A percentile compares a stretch with the other conserved stretches of the same genome.
These are phyloP conservation scores for Lacanobia oleracea DNA, from an alignment of 2,888 invertebrate genomes.

Conservation along the genomic window DNA sequence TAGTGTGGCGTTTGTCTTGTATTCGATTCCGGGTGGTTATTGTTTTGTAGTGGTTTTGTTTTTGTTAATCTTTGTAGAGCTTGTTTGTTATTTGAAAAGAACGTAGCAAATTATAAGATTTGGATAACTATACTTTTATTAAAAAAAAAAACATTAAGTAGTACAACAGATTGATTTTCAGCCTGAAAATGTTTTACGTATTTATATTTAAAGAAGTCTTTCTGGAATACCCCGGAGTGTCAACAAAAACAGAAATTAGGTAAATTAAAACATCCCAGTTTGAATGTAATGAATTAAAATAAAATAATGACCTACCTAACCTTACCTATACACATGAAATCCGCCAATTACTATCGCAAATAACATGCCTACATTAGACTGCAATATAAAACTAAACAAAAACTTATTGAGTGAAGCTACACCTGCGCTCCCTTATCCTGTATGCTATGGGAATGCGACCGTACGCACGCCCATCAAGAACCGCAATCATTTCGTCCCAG, in stretches of 20 bases:
- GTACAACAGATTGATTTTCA: not conserved
- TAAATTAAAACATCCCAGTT: not conserved
- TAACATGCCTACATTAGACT: slow-evolving; percentile 13
- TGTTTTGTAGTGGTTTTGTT: not conserved
- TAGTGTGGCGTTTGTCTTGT: slow-evolving; percentile 56
- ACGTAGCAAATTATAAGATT: not conserved
- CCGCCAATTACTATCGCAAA: slow-evolving; percentile 30
- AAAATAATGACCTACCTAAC: not conserved
- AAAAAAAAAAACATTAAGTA: not conserved
- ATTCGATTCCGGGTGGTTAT: slow-evolving; percentile 75
- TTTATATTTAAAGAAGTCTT: not conserved
- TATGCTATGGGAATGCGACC: slow-evolving; percentile 86
- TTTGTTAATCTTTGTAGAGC: not conserved
- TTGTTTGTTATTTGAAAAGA: not conserved
- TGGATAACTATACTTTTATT: not conserved
- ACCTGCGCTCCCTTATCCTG: slow-evolving; percentile 80
- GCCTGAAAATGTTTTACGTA: not conserved
- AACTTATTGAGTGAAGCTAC: slow-evolving; percentile 81
- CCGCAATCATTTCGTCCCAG: slow-evolving; percentile 64
- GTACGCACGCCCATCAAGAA: slow-evolving; percentile 78
- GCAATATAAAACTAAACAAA: slow-evolving; percentile 47
- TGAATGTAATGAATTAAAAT: not conserved
- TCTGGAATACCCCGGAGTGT: not conserved
- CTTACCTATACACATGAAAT: not conserved
- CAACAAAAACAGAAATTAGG: not conserved